Evolutionary conservation across 2,888 invertebrate genomes (phyloP).

Genomic region (Clunio marinus): DNA sequence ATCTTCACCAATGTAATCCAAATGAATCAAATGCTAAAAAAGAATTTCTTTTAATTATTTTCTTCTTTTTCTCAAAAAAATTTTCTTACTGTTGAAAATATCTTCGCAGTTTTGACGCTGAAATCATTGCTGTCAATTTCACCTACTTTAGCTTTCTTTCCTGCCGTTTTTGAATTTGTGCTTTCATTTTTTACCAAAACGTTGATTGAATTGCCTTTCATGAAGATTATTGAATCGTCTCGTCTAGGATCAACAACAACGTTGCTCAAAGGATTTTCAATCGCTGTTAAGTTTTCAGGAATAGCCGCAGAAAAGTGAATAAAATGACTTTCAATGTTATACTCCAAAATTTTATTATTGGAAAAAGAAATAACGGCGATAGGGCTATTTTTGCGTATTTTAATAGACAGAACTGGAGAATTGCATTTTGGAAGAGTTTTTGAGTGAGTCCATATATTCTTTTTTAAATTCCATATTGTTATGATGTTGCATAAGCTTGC

Average conservation of each 20-base stretch:
- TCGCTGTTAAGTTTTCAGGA: conserved; percentile 54
- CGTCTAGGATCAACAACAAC: conserved; percentile 61
- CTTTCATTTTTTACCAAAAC: conserved; percentile 52
- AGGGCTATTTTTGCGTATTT: conserved; percentile 58
- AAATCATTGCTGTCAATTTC: conserved; percentile 39
- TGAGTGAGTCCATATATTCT: conserved; percentile 51
- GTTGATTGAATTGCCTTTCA: conserved; percentile 68
- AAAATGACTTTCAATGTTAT: conserved; percentile 59
- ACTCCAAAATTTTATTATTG: conserved; percentile 78
- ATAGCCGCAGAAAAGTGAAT: conserved; percentile 62
- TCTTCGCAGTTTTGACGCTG: conserved; percentile 40
- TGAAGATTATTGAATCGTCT: conserved; percentile 63
- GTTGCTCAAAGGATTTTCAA: conserved; percentile 52
- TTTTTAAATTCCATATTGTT: conserved; percentile 57
- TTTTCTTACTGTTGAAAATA: conserved; percentile 26
- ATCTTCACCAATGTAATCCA: conserved; percentile 62
- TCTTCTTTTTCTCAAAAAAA: not conserved
- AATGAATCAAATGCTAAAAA: conserved; percentile 68
- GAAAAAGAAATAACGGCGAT: conserved; percentile 69
- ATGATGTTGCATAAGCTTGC: conserved; percentile 65
- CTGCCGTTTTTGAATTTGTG: not conserved
- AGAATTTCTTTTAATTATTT: conserved; percentile 41
- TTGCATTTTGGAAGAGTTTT: conserved; percentile 66
- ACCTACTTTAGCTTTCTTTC: conserved; percentile 30
- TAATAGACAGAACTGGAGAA: conserved; percentile 67